Percentiles rank a stretch among this genome's conserved stretches.
Conservation (phyloP, 2,888 invertebrate genomes). For the Eupithecia abbreviata region DNA sequence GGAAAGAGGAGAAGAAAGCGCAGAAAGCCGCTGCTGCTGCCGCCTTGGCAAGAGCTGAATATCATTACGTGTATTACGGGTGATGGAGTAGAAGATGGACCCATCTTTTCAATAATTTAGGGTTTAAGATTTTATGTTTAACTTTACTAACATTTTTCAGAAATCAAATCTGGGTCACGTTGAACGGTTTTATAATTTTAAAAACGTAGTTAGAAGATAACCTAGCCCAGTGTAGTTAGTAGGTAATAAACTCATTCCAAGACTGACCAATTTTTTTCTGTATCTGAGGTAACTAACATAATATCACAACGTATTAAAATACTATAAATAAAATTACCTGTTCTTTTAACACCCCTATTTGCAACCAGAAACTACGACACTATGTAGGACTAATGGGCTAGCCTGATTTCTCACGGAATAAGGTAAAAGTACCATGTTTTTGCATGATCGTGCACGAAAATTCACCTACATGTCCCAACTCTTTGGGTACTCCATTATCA, state of each 20-base stretch:
- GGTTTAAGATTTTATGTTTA: conserved; percentile 8
- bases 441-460: conserved; percentile 53
- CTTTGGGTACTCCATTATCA: conserved; percentile 46
- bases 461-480: conserved; percentile 44
- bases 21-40: conserved; percentile 35
- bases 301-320: conserved; percentile 21
- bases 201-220: not conserved
- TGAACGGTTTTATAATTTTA: not conserved
- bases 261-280: conserved; percentile 8
- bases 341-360: conserved; percentile 27
- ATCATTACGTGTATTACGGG: conserved; percentile 18
- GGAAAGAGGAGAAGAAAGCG: conserved; percentile 56
- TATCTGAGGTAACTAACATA: not conserved
- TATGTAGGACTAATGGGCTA: conserved; percentile 42
- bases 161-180: not conserved
- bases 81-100: conserved; percentile 18
- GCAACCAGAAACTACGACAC: conserved; percentile 16
- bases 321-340: not conserved
- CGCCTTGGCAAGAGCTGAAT: conserved; percentile 4
- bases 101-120: not conserved
- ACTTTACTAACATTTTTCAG: conserved; percentile 14
- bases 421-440: conserved; percentile 55
- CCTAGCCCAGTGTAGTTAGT: not conserved
- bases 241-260: not conserved
- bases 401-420: conserved; percentile 45